A percentile compares a stretch with the other conserved stretches of the same genome.
These are phyloP conservation scores for Copsychus sechellarum DNA, from an alignment of 2,113 vertebrate species.

Conservation along the genomic window DNA sequence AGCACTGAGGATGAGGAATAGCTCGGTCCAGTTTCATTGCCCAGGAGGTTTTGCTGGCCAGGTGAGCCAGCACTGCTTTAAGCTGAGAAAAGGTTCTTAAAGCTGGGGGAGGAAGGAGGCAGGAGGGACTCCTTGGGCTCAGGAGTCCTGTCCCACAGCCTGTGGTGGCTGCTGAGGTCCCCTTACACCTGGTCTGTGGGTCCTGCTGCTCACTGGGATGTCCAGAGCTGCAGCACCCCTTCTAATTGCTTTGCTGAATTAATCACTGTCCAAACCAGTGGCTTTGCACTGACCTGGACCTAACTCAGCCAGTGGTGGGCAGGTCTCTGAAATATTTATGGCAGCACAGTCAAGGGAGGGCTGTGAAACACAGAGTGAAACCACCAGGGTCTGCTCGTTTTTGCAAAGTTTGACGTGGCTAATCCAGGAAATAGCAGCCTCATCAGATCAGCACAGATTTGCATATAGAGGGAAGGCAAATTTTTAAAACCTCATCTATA, in stretches of 20 bases:
- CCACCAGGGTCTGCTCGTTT: not conserved
- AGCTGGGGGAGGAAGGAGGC: not conserved
- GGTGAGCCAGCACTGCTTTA: not conserved
- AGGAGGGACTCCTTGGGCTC: not conserved
- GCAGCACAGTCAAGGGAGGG: not conserved
- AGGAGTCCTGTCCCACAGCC: not conserved
- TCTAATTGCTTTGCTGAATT: conserved; percentile 15
- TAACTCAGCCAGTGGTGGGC: conserved; percentile 17
- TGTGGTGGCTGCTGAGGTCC: not conserved
- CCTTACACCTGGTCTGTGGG: not conserved
- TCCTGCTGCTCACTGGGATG: not conserved
- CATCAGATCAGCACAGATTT: conserved; percentile 67
- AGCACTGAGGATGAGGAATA: not conserved
- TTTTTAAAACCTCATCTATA: conserved; percentile 66
- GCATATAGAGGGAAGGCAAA: conserved; percentile 57
- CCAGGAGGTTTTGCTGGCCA: not conserved
- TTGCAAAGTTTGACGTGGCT: conserved; percentile 57
- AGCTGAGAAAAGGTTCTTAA: not conserved
- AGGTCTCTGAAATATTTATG: conserved; percentile 48
- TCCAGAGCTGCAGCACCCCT: not conserved
- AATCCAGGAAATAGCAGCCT: conserved; percentile 68
- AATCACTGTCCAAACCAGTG: not conserved
- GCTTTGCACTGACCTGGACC: conserved; percentile 35
- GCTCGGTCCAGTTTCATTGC: rapidly evolving
- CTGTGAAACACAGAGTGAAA: not conserved